A percentile compares a stretch with the other conserved stretches of the same genome.
These are phyloP conservation scores for Pissodes strobi DNA, from an alignment of 1,140 invertebrate genomes.

Conservation along the genomic window DNA sequence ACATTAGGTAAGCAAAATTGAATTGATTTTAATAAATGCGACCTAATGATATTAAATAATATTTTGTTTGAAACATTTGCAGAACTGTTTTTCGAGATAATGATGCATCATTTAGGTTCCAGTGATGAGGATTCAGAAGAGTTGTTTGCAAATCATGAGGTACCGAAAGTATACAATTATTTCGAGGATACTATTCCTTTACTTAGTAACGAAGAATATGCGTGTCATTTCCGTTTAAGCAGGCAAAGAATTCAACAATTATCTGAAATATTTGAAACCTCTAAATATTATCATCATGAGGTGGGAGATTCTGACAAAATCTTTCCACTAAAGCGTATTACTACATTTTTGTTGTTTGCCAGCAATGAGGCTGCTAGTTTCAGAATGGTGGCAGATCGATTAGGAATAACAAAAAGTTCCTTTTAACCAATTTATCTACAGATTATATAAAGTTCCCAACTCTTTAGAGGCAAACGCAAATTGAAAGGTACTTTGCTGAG, in stretches of 20 bases:
- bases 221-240: not conserved
- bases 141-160: no score
- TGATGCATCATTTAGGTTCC: no score
- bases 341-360: not conserved
- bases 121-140: no score
- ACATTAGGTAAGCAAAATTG: not conserved
- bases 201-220: not conserved
- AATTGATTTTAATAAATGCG: not conserved
- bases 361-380: no score
- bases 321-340: not conserved
- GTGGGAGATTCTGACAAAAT: no score
- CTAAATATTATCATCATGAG: not conserved
- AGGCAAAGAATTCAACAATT: not conserved
- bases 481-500: no score
- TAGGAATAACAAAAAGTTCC: not conserved
- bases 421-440: not conserved
- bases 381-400: not conserved
- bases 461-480: not conserved
- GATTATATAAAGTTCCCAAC: not conserved
- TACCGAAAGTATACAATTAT: no score
- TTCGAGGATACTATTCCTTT: not conserved
- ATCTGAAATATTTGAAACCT: not conserved
- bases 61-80: not conserved
- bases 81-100: no score
- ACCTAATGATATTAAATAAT: not conserved